Conservation (phyloP, 2,888 invertebrate species). For the Phaonia tiefii region DNA sequence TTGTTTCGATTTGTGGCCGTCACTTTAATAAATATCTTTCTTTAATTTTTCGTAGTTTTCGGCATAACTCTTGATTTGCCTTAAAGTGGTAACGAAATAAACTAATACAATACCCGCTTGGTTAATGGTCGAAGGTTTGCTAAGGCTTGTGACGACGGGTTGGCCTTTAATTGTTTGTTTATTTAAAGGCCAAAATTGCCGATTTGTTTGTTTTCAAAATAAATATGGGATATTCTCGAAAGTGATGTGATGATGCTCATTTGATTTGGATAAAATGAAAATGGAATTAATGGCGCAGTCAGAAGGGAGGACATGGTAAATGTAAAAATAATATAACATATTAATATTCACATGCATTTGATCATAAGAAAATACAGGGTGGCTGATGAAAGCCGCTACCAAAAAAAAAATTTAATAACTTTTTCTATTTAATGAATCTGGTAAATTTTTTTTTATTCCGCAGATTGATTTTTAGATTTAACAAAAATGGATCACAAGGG, state of each 20-base stretch:
- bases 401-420: too few relatives aligned
- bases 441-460: too few relatives aligned
- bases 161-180: constrained; percentile 59
- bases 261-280: too few relatives aligned
- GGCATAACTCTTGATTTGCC: background rate
- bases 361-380: too few relatives aligned
- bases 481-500: too few relatives aligned
- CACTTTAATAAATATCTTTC: constrained; percentile 61
- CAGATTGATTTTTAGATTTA: too few relatives aligned
- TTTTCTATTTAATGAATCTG: too few relatives aligned
- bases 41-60: constrained; percentile 20
- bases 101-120: constrained; percentile 9
- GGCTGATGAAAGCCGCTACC: too few relatives aligned
- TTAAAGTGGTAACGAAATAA: background rate
- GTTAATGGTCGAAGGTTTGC: constrained; percentile 36
- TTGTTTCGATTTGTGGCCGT: constrained; percentile 62
- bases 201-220: constrained; percentile 8
- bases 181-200: constrained; percentile 33
- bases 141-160: constrained; percentile 39
- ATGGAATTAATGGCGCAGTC: background rate
- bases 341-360: too few relatives aligned
- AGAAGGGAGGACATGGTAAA: too few relatives aligned
- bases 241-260: too few relatives aligned
- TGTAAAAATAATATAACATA: too few relatives aligned
- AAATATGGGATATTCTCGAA: background rate